Conservation (phyloP, 2,113 vertebrate genomes). For the Hydrochoerus hydrochaeris region DNA sequence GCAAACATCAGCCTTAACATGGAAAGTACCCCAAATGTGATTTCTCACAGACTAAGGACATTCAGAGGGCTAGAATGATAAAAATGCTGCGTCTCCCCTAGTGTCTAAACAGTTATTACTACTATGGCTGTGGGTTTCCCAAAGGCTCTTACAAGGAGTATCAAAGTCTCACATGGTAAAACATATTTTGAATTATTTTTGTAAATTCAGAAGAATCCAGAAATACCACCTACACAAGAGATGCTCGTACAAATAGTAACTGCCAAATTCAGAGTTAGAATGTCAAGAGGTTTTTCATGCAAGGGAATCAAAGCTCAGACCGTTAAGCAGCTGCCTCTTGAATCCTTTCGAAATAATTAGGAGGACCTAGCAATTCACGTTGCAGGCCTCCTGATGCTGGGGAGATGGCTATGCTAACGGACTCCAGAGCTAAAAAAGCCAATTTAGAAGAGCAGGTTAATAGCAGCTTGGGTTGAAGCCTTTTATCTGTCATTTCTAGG, state of each 20-base stretch:
- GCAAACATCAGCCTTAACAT: neutral
- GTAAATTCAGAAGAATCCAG: neutral
- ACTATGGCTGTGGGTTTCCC: neutral
- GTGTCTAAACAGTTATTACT: neutral
- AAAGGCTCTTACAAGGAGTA: neutral
- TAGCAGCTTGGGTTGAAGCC: neutral
- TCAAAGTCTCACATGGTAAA: neutral
- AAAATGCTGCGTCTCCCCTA: neutral
- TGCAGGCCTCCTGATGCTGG: neutral
- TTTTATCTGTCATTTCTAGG: conserved; percentile 48
- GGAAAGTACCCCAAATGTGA: neutral
- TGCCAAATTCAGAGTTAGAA: neutral
- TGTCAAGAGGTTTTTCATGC: neutral
- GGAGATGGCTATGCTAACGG: neutral
- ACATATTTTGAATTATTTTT: neutral
- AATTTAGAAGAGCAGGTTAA: neutral
- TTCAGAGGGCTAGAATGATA: neutral
- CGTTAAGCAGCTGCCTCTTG: neutral
- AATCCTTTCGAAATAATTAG: neutral
- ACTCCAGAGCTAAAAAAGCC: neutral
- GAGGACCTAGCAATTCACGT: neutral
- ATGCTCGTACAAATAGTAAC: neutral
- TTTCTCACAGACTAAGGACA: neutral
- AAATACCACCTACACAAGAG: neutral
- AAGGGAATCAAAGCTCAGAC: neutral